These are phyloP conservation scores for Scolopax mira DNA, from an alignment of 2,113 vertebrate species.

Conservation along the genomic window DNA sequence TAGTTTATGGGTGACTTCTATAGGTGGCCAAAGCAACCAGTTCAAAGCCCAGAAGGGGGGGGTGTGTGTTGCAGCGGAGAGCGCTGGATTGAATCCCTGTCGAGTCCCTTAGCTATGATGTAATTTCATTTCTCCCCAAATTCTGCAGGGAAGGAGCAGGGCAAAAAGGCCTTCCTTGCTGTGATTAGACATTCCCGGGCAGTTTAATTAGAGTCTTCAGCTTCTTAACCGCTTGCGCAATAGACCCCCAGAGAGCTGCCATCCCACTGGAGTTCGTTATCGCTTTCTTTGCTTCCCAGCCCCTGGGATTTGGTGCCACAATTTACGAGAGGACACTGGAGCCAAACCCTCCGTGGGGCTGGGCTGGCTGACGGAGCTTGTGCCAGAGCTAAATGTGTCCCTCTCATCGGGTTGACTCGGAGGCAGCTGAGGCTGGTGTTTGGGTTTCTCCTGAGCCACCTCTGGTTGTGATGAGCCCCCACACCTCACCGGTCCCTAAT, in stretches of 20 bases:
- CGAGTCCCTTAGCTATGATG: neutral
- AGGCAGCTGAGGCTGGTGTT: neutral
- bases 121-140: conserved; percentile 26
- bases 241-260: conserved; percentile 31
- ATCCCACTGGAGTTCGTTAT: neutral
- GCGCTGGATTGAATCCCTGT: neutral
- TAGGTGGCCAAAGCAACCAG: neutral
- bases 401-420: neutral
- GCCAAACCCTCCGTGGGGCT: neutral
- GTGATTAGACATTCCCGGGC: conserved; percentile 37
- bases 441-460: neutral
- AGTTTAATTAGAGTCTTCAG: conserved; percentile 53
- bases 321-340: neutral
- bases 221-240: conserved; percentile 10
- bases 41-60: neutral
- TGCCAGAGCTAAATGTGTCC: neutral
- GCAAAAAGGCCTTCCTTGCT: conserved; percentile 18
- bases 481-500: neutral
- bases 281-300: neutral
- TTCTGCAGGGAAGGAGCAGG: conserved; percentile 19
- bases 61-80: accelerated
- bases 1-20: neutral
- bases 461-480: neutral
- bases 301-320: neutral
- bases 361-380: neutral